phyloP scores from a whole-genome alignment of 2,888 invertebrate species.

The Odontocolon sp. region DNA sequence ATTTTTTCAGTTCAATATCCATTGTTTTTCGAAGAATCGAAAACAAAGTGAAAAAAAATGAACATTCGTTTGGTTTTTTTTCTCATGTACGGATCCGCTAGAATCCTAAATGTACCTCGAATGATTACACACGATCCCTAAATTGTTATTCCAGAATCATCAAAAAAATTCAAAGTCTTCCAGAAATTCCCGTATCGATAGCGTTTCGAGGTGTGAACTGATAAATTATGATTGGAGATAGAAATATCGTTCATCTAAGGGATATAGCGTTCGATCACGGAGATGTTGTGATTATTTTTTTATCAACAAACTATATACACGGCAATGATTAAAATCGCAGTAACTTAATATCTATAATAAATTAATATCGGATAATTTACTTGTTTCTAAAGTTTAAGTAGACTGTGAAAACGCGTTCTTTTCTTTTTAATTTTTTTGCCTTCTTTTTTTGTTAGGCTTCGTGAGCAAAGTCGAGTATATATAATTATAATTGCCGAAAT shows the following conservation, averaged over 20 bases:
- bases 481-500: too few relatives aligned
- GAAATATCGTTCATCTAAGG: background rate
- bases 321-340: slow-evolving; percentile 41
- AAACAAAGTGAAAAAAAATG: too few relatives aligned
- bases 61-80: too few relatives aligned
- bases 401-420: slow-evolving; percentile 24
- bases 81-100: too few relatives aligned
- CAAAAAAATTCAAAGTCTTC: slow-evolving; percentile 37
- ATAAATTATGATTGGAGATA: background rate
- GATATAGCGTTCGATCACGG: slow-evolving; percentile 24
- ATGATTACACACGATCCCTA: too few relatives aligned
- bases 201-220: background rate
- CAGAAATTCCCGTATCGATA: slow-evolving; percentile 13
- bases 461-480: too few relatives aligned
- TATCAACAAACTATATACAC: background rate
- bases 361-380: slow-evolving; percentile 52
- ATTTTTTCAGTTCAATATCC: too few relatives aligned
- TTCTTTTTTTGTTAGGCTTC: too few relatives aligned
- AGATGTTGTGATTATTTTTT: slow-evolving; percentile 11
- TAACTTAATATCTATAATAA: slow-evolving; percentile 46
- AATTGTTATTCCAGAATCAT: slow-evolving; percentile 29
- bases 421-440: too few relatives aligned
- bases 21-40: too few relatives aligned
- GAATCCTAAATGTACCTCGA: too few relatives aligned
- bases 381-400: slow-evolving; percentile 21